phyloP scores from a whole-genome alignment of 2,888 invertebrate genomes.

The Cryptus viduatorius region DNA sequence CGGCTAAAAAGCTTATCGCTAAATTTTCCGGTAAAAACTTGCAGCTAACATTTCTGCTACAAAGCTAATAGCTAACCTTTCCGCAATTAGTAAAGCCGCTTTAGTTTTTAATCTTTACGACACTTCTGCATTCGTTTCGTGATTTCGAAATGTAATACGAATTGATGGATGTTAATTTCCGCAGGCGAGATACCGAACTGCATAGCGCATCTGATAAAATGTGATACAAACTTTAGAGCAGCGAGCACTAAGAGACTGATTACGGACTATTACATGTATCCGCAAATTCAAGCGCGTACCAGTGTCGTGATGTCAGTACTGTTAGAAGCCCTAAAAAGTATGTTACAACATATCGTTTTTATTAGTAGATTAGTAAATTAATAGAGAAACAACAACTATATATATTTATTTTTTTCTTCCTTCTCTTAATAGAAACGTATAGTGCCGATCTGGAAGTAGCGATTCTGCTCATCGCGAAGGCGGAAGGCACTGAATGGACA shows the following conservation, averaged over 20 bases:
- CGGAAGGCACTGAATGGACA: constrained; percentile 82
- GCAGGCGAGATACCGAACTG: constrained; percentile 83
- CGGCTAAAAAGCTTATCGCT: not conserved
- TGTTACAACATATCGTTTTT: constrained; percentile 53
- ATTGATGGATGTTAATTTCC: constrained; percentile 57
- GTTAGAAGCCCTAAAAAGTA: constrained; percentile 82
- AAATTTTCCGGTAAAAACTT: no score
- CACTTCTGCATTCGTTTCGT: not conserved
- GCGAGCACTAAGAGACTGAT: constrained; percentile 82
- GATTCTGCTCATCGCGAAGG: constrained; percentile 84
- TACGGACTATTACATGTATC: constrained; percentile 83
- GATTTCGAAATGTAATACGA: not conserved
- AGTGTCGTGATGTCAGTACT: constrained; percentile 79
- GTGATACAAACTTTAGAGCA: constrained; percentile 70
- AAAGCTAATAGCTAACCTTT: no score
- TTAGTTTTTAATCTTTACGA: no score
- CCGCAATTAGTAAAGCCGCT: no score
- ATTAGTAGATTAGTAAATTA: not conserved
- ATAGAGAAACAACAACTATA: not conserved
- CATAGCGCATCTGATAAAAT: constrained; percentile 82
- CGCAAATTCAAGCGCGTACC: constrained; percentile 75
- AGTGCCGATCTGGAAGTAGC: constrained; percentile 74
- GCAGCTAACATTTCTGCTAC: no score
- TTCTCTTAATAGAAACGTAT: constrained; percentile 69
- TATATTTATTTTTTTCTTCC: not conserved